These are phyloP conservation scores for Epistrophe grossulariae DNA, from an alignment of 2,888 invertebrate species.

Conservation along the genomic window DNA sequence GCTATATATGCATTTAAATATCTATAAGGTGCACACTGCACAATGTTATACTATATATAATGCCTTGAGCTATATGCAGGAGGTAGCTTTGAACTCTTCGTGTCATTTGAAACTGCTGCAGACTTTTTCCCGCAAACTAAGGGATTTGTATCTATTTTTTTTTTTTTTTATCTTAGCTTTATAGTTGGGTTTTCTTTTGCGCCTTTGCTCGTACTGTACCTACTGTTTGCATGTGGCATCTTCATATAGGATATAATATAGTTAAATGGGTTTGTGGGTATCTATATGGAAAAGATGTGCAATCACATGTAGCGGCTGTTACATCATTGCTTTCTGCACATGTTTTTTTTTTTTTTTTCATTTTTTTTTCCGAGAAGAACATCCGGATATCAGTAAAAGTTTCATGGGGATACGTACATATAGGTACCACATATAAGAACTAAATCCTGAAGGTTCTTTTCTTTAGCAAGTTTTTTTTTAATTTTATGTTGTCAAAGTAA, in stretches of 20 bases:
- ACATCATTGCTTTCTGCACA: slow-evolving; percentile 43
- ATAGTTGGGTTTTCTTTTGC: slow-evolving; percentile 5
- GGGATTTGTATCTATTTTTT: slow-evolving; percentile 23
- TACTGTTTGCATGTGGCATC: no score
- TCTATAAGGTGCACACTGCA: slow-evolving; percentile 49
- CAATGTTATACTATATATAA: slow-evolving; percentile 6
- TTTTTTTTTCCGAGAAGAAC: not conserved
- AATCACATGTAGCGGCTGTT: slow-evolving; percentile 28
- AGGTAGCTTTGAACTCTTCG: slow-evolving; percentile 44
- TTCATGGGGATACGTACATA: not conserved
- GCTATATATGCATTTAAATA: slow-evolving; percentile 48
- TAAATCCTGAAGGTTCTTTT: not conserved
- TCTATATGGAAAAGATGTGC: slow-evolving; percentile 1
- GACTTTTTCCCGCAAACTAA: slow-evolving; percentile 14
- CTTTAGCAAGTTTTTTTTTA: not conserved
- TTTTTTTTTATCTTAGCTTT: not conserved
- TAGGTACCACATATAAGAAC: no score
- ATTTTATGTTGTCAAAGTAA: no score
- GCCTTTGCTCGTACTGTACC: no score
- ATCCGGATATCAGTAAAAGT: slow-evolving; percentile 16
- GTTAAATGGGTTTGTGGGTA: slow-evolving; percentile 61
- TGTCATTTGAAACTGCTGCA: slow-evolving; percentile 40
- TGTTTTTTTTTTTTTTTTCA: slow-evolving; percentile 13
- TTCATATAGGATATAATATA: not conserved
- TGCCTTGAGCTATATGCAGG: slow-evolving; percentile 7